Conservation (phyloP, 2,888 invertebrate genomes). For the Cremastobaeus sp. region DNA sequence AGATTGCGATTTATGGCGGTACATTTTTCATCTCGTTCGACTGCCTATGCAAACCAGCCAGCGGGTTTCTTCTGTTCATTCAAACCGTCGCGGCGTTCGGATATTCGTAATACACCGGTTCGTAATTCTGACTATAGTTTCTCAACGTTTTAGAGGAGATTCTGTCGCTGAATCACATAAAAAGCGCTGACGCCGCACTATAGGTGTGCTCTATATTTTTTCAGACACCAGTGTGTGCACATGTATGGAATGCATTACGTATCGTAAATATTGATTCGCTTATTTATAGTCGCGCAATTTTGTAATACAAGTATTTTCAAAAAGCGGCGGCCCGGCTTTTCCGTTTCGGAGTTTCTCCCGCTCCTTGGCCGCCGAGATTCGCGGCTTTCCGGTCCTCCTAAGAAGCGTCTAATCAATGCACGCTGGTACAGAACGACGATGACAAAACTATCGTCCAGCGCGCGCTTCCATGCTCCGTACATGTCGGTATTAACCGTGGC, state of each 20-base stretch:
- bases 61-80: slow-evolving; percentile 33
- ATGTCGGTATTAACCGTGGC: no score
- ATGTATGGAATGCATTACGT: slow-evolving; percentile 30
- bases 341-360: no score
- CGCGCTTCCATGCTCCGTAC: no score
- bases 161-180: slow-evolving; percentile 45
- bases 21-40: slow-evolving; percentile 19
- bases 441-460: no score
- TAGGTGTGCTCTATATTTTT: slow-evolving; percentile 41
- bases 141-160: slow-evolving; percentile 45
- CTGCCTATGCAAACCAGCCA: slow-evolving; percentile 26
- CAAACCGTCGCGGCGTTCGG: slow-evolving; percentile 17
- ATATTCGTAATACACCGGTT: slow-evolving; percentile 27
- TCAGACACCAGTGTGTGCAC: slow-evolving; percentile 7
- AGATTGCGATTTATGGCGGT: slow-evolving; percentile 15
- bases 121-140: slow-evolving; percentile 46
- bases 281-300: slow-evolving; percentile 45
- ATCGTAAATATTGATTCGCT: slow-evolving; percentile 49
- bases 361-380: no score
- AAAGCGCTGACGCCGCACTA: slow-evolving; percentile 50
- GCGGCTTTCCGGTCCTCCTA: no score
- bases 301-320: slow-evolving; percentile 27
- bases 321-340: no score
- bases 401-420: no score
- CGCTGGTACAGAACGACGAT: no score